Conservation (phyloP, 2,113 vertebrate species). For the Cheirogaleus medius region DNA sequence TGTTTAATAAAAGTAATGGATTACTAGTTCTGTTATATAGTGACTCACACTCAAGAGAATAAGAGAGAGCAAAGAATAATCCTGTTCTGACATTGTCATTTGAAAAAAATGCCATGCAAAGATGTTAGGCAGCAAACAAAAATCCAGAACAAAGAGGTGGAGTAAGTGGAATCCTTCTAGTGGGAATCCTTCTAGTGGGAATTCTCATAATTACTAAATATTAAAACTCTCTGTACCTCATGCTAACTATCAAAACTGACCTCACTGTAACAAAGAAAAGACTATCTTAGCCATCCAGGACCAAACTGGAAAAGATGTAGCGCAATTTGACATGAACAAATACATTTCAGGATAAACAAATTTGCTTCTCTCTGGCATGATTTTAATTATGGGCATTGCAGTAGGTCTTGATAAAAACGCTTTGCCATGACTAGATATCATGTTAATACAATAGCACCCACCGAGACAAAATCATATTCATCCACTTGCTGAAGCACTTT, state of each 20-base stretch:
- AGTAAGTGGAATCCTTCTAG: not conserved
- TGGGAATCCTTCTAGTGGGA: too few species aligned
- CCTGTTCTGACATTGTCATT: slow-evolving; percentile 64
- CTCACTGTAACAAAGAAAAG: slow-evolving; percentile 25
- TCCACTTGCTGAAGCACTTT: not conserved
- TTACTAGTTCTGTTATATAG: slow-evolving; percentile 61
- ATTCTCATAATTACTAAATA: slow-evolving; percentile 64
- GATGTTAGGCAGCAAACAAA: slow-evolving; percentile 56
- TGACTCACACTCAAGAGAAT: slow-evolving; percentile 68
- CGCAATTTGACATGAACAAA: not conserved
- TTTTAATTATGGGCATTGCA: not conserved
- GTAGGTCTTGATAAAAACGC: not conserved
- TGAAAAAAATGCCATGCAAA: slow-evolving; percentile 72
- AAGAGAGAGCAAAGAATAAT: slow-evolving; percentile 61
- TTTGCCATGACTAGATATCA: not conserved
- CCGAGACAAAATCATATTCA: not conserved
- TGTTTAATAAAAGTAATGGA: slow-evolving; percentile 67
- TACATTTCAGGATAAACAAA: not conserved
- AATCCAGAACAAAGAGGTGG: slow-evolving; percentile 35
- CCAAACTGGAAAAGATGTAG: not conserved
- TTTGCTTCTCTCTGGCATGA: not conserved
- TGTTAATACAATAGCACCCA: not conserved
- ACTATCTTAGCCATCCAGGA: not conserved
- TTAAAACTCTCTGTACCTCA: slow-evolving; percentile 38
- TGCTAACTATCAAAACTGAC: not conserved